Evolutionary conservation across 2,113 vertebrate genomes (phyloP).

Genomic region (Cariama cristata): DNA sequence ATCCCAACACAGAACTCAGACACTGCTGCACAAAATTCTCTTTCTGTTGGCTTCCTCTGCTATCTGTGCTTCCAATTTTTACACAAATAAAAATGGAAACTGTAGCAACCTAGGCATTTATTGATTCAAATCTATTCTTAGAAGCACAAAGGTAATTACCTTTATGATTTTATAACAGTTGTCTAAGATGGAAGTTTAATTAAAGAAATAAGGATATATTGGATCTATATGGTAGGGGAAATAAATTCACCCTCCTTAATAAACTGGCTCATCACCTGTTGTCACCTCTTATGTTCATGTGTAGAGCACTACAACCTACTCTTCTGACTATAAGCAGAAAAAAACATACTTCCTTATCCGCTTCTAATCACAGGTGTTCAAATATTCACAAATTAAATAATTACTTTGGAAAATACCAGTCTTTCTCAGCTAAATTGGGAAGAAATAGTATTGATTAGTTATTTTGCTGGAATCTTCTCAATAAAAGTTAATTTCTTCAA

Average conservation of each 20-base stretch:
- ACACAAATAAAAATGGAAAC: neutral
- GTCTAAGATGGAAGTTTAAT: neutral
- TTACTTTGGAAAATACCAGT: neutral
- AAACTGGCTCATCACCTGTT: neutral
- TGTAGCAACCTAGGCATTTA: neutral
- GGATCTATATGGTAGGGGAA: neutral
- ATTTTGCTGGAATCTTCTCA: neutral
- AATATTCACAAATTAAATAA: slow-evolving; percentile 6
- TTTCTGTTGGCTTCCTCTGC: neutral
- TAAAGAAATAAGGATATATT: neutral
- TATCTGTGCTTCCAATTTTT: neutral
- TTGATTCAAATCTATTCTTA: neutral
- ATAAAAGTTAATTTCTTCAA: neutral
- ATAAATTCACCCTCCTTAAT: neutral
- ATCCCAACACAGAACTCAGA: neutral
- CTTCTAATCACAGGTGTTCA: slow-evolving; percentile 40
- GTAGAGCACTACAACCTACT: slow-evolving; percentile 4
- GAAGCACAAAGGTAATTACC: neutral
- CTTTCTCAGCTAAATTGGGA: neutral
- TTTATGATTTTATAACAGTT: neutral
- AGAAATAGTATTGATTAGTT: neutral
- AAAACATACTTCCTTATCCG: neutral
- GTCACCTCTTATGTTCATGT: neutral
- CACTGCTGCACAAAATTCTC: neutral
- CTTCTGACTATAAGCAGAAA: neutral